A percentile compares a stretch with the other conserved stretches of the same genome.
Evolutionary conservation across 2,888 invertebrate species (phyloP).

Genomic region (Harpagoxenus sublaevis): DNA sequence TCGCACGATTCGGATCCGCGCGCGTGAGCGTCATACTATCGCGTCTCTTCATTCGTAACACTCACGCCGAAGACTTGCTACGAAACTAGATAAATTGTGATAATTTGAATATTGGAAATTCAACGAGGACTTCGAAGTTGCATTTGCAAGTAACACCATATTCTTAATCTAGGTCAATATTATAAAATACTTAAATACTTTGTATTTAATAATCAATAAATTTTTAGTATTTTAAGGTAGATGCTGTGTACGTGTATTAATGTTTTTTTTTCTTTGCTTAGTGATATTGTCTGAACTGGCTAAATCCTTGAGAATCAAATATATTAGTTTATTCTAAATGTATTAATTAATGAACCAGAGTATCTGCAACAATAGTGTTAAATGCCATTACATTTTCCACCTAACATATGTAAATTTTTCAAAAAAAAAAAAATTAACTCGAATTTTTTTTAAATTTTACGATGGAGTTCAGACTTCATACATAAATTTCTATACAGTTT

Average conservation of each 20-base stretch:
- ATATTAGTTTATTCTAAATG: neutral
- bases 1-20: neutral
- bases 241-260: neutral
- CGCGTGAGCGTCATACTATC: constrained; percentile 27
- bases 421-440: neutral
- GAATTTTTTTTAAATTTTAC: neutral
- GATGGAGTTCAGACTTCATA: neutral
- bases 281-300: neutral
- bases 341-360: too few relatives aligned
- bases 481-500: neutral
- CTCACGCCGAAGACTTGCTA: neutral
- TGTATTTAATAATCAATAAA: neutral
- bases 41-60: neutral
- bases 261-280: neutral
- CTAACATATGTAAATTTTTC: neutral
- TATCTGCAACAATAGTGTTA: too few relatives aligned
- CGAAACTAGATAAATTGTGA: neutral
- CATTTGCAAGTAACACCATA: neutral
- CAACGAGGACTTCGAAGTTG: neutral
- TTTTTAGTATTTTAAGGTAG: neutral
- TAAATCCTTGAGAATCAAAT: neutral
- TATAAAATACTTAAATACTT: neutral
- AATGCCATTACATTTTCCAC: too few relatives aligned
- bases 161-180: neutral
- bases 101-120: neutral